Conservation (phyloP, 2,888 invertebrate species). For the Nymphalis c-album region DNA sequence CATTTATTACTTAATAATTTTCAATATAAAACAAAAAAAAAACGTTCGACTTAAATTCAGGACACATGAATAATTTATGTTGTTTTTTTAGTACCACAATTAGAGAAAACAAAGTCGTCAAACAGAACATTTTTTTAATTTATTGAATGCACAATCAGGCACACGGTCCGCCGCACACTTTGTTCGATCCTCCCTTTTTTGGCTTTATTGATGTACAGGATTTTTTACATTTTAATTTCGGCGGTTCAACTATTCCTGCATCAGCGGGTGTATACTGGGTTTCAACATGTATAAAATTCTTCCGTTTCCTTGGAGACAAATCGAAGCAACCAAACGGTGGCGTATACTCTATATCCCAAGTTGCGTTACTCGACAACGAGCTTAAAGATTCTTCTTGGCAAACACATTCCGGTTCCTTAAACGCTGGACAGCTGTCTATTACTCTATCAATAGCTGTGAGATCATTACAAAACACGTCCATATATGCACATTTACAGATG, state of each 20-base stretch:
- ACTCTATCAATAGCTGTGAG: slow-evolving; percentile 70
- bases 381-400: slow-evolving; percentile 69
- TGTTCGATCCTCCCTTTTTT: slow-evolving; percentile 46
- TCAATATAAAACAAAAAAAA: too few relatives aligned
- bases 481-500: slow-evolving; percentile 77
- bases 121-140: background rate
- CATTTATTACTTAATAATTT: too few relatives aligned
- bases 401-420: slow-evolving; percentile 70
- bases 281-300: slow-evolving; percentile 79
- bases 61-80: too few relatives aligned
- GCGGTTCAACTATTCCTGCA: slow-evolving; percentile 62
- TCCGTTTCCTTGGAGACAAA: slow-evolving; percentile 75
- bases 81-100: too few relatives aligned
- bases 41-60: too few relatives aligned
- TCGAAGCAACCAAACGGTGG: slow-evolving; percentile 86
- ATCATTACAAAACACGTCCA: slow-evolving; percentile 77
- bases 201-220: slow-evolving; percentile 53
- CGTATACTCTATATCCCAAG: slow-evolving; percentile 86
- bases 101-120: background rate
- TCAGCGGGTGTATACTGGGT: slow-evolving; percentile 83
- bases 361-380: slow-evolving; percentile 81
- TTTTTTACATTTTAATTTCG: slow-evolving; percentile 53
- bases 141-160: slow-evolving; percentile 27
- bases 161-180: slow-evolving; percentile 51
- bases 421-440: slow-evolving; percentile 71